Percentiles rank a stretch among this genome's conserved stretches.
These are phyloP conservation scores for Prochilodus magdalenae DNA, from an alignment of 2,113 vertebrate species.

Conservation along the genomic window DNA sequence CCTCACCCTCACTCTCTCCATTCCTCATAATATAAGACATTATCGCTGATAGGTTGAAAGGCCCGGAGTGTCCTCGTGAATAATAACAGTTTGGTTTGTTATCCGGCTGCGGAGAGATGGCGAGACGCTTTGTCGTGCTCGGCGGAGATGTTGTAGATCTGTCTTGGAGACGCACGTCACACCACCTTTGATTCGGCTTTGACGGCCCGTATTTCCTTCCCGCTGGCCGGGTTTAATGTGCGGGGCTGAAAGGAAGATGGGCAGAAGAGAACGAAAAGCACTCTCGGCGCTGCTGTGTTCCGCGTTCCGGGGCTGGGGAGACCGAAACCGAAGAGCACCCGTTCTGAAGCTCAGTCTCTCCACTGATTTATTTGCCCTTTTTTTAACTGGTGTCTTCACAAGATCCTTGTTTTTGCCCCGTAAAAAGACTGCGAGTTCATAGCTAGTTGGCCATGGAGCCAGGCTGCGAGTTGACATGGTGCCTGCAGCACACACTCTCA, in stretches of 20 bases:
- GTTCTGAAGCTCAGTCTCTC: no score
- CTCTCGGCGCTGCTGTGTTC: not conserved
- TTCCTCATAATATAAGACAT: conserved; percentile 45
- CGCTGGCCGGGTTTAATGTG: conserved; percentile 12
- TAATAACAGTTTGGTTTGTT: conserved; percentile 40
- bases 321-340: no score
- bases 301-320: no score
- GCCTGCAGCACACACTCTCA: no score
- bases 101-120: not conserved
- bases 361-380: no score
- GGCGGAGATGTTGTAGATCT: conserved; percentile 17
- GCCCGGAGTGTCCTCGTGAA: conserved; percentile 44
- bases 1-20: conserved; percentile 7
- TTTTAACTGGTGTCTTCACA: no score
- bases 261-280: conserved; percentile 31
- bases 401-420: no score
- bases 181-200: not conserved
- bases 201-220: conserved; percentile 2
- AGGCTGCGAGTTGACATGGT: no score
- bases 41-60: conserved; percentile 45
- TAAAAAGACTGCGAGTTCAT: no score
- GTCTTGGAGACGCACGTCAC: not conserved
- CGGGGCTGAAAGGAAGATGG: conserved; percentile 12
- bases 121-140: conserved; percentile 17
- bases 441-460: no score